Conservation (phyloP, 2,113 vertebrate species). For the Orycteropus afer region DNA sequence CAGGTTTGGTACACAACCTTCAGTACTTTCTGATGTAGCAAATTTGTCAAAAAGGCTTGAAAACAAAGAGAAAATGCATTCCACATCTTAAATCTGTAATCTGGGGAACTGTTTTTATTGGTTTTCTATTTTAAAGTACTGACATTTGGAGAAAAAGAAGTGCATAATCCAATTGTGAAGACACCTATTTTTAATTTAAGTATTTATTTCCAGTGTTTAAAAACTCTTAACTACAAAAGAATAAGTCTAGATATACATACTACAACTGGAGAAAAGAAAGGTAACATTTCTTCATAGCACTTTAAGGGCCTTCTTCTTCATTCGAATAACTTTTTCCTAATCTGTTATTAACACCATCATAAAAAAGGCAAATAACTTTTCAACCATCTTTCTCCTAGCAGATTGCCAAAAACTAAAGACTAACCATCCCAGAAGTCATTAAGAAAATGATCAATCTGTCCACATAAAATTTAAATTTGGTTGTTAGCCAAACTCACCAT, state of each 20-base stretch:
- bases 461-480: not conserved
- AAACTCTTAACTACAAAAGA: not conserved
- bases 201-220: constrained; percentile 27
- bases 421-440: not conserved
- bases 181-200: not conserved
- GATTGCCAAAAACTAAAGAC: not conserved
- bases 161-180: not conserved
- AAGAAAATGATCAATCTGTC: not conserved
- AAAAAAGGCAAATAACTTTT: not conserved
- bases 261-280: not conserved
- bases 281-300: not conserved
- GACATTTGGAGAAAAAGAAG: constrained; percentile 5
- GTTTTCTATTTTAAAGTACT: not conserved
- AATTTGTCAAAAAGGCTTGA: not conserved
- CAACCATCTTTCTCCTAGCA: not conserved
- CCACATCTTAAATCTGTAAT: not conserved
- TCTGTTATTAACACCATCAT: not conserved
- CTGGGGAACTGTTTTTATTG: not conserved
- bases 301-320: not conserved
- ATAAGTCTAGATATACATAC: not conserved
- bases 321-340: constrained; percentile 7
- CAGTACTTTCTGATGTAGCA: not conserved
- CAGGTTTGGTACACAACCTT: not conserved
- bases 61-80: not conserved
- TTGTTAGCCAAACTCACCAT: not conserved